Evolutionary conservation across 2,888 invertebrate genomes (phyloP).

Genomic region (Parascotia fuliginaria): DNA sequence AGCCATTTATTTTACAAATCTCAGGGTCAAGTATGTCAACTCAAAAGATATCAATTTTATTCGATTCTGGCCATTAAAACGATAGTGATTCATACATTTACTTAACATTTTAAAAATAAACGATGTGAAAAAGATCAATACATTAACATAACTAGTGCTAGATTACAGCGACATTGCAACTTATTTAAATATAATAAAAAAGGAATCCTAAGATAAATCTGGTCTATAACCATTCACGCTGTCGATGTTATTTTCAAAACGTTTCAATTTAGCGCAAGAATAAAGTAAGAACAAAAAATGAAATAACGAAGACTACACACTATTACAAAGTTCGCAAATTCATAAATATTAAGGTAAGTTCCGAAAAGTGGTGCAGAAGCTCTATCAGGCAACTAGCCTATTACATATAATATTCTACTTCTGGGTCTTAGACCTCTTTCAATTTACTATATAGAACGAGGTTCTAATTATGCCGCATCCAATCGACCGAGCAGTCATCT

Average conservation of each 20-base stretch:
- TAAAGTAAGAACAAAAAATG: no score
- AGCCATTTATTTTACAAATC: conserved; percentile 48
- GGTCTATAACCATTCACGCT: neutral
- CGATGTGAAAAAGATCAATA: conserved; percentile 41
- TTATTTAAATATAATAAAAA: neutral
- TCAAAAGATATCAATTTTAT: conserved; percentile 53
- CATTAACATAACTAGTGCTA: conserved; percentile 35
- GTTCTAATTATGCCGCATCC: no score
- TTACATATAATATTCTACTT: no score
- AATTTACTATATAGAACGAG: no score
- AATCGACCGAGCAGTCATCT: no score
- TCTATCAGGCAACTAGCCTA: no score
- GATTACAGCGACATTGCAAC: conserved; percentile 23
- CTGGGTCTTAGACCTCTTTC: no score
- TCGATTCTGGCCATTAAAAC: conserved; percentile 35
- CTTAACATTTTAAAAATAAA: conserved; percentile 50
- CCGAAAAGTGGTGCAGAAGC: no score
- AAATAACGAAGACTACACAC: no score
- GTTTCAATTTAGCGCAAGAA: no score
- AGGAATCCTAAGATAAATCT: neutral
- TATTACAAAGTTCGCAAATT: no score
- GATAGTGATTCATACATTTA: conserved; percentile 62
- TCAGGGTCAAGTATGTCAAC: conserved; percentile 63
- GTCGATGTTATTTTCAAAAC: neutral
- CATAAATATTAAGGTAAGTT: no score